Percentiles rank a stretch among this genome's conserved stretches.
These are phyloP conservation scores for Gallinago nigripennis DNA, from an alignment of 2,797 vertebrate genomes.

Conservation along the genomic window DNA sequence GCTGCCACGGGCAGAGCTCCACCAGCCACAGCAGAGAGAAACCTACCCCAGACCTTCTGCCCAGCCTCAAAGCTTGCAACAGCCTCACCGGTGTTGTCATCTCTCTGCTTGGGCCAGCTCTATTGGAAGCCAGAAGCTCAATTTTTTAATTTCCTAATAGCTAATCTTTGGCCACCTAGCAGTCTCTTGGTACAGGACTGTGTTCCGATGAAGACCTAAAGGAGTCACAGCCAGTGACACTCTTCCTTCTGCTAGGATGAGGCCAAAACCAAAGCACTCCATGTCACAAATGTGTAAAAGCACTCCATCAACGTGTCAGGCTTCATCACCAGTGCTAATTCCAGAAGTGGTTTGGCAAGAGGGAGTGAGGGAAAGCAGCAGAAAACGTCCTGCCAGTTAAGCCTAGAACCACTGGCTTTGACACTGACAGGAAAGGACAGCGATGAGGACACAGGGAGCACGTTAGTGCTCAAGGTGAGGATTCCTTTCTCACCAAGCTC, in stretches of 20 bases:
- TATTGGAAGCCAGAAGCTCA: neutral
- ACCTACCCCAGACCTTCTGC: neutral
- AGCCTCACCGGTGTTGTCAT: neutral
- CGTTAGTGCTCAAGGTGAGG: fast-evolving
- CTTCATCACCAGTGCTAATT: neutral
- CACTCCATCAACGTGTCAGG: fast-evolving
- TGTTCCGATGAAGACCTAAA: neutral
- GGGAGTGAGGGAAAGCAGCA: neutral
- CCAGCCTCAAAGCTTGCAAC: neutral
- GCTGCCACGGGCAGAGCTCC: neutral
- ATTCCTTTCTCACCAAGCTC: neutral
- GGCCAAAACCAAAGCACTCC: neutral
- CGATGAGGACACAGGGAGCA: neutral
- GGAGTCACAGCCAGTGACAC: neutral
- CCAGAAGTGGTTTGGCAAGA: neutral
- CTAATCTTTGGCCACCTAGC: neutral
- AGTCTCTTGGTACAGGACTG: neutral
- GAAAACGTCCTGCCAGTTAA: no score
- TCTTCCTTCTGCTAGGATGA: neutral
- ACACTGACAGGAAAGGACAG: neutral
- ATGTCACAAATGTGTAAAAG: neutral
- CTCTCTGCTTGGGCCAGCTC: neutral
- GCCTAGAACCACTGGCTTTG: neutral
- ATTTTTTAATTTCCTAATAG: neutral
- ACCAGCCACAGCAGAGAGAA: neutral